These are phyloP conservation scores for Sphaeridia pumilis DNA, from an alignment of 2,888 invertebrate species.

Conservation along the genomic window DNA sequence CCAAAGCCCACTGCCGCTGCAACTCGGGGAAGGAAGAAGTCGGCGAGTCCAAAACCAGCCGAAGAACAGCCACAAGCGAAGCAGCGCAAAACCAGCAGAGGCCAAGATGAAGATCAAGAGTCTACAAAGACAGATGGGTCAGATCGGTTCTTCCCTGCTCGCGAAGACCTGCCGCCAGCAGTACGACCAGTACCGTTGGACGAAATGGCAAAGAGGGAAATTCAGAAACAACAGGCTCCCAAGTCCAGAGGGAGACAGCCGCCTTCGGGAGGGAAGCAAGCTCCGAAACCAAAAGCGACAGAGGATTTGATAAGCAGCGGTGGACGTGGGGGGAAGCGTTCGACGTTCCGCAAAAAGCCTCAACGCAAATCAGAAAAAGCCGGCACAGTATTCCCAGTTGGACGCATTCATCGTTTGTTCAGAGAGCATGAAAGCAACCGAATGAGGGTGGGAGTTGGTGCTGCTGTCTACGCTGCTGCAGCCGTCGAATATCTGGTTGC, in stretches of 20 bases:
- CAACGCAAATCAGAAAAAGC: background rate
- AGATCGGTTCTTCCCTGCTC: too few species aligned
- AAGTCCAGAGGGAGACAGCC: background rate
- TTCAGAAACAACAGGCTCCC: too few species aligned
- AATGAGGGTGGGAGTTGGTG: background rate
- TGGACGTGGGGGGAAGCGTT: background rate
- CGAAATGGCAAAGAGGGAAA: too few species aligned
- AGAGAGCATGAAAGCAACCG: background rate
- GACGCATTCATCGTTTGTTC: background rate
- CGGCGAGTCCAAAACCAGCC: too few species aligned
- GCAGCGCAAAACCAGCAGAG: too few species aligned
- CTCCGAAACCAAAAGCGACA: background rate
- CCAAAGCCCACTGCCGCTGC: too few species aligned
- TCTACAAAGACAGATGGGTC: too few species aligned
- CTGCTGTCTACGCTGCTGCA: background rate
- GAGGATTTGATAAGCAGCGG: background rate
- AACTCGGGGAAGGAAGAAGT: too few species aligned
- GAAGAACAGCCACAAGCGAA: too few species aligned
- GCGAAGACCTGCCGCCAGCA: background rate
- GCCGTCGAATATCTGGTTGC: background rate
- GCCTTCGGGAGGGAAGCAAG: background rate
- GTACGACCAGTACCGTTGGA: too few species aligned
- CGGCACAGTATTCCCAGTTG: background rate
- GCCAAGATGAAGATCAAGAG: too few species aligned
- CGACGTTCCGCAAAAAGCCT: background rate